phyloP scores from a whole-genome alignment of 2,113 vertebrate genomes.

The Pandion haliaetus region DNA sequence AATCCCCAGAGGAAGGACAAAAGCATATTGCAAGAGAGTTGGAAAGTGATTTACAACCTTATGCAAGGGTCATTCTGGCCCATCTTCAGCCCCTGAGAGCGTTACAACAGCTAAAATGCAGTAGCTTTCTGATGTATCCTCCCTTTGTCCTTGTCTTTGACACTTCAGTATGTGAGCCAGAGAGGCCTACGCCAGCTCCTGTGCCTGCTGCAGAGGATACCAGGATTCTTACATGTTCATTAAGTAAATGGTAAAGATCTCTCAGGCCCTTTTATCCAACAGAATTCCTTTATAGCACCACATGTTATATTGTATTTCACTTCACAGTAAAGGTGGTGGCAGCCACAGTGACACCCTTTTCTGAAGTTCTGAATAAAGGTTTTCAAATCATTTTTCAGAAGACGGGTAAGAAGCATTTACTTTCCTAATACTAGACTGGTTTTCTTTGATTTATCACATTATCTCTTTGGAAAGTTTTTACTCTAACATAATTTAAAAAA shows the following conservation, averaged over 20 bases:
- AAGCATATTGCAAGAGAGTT: neutral
- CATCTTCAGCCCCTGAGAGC: neutral
- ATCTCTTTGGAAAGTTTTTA: neutral
- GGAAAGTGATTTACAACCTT: neutral
- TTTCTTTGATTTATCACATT: neutral
- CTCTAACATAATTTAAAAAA: neutral
- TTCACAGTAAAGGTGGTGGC: neutral
- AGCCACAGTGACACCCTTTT: neutral
- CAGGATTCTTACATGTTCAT: neutral
- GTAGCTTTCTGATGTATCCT: neutral
- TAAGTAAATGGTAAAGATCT: neutral
- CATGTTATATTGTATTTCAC: neutral
- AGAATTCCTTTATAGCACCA: neutral
- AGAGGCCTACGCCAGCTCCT: neutral
- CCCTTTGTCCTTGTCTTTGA: neutral
- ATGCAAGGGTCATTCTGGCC: neutral
- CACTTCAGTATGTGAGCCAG: neutral
- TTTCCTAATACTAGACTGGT: neutral
- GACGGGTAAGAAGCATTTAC: neutral
- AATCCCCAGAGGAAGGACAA: neutral
- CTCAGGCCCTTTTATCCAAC: neutral
- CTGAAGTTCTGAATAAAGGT: neutral
- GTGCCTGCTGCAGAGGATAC: neutral
- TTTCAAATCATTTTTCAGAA: neutral
- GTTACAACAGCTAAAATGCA: neutral